A percentile compares a stretch with the other conserved stretches of the same genome.
These are phyloP conservation scores for Balanococcus diminutus DNA, from an alignment of 2,888 invertebrate species.

Conservation along the genomic window DNA sequence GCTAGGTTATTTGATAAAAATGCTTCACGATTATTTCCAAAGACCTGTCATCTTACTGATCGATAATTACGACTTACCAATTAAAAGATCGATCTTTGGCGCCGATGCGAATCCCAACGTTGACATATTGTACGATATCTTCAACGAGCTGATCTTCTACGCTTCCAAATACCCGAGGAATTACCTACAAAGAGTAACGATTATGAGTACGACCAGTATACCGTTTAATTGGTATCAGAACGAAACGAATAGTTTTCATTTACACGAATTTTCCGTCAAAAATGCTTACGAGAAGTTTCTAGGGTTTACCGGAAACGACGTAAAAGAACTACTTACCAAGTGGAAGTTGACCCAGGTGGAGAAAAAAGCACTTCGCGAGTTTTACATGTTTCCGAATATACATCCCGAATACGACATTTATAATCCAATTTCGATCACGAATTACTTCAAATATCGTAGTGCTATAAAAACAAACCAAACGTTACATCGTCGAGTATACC, in stretches of 20 bases:
- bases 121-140: background rate
- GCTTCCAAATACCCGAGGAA: background rate
- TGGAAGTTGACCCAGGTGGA: background rate
- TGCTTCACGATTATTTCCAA: background rate
- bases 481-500: background rate
- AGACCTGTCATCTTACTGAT: background rate
- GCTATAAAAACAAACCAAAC: background rate
- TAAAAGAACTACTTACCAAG: background rate
- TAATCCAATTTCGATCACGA: background rate
- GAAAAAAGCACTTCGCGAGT: background rate
- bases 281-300: background rate
- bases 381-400: background rate
- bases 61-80: background rate
- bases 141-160: background rate
- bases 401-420: background rate
- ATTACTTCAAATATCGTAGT: background rate
- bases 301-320: background rate
- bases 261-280: background rate
- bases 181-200: background rate
- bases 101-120: background rate
- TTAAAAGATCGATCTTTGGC: background rate
- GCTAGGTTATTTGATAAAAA: background rate
- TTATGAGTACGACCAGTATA: background rate
- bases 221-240: background rate
- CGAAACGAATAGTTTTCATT: background rate